Evolutionary conservation across 1,140 invertebrate species (phyloP), one percentile per base, ranked within the genome.

Genomic region (Oscheius sp.): DNA sequence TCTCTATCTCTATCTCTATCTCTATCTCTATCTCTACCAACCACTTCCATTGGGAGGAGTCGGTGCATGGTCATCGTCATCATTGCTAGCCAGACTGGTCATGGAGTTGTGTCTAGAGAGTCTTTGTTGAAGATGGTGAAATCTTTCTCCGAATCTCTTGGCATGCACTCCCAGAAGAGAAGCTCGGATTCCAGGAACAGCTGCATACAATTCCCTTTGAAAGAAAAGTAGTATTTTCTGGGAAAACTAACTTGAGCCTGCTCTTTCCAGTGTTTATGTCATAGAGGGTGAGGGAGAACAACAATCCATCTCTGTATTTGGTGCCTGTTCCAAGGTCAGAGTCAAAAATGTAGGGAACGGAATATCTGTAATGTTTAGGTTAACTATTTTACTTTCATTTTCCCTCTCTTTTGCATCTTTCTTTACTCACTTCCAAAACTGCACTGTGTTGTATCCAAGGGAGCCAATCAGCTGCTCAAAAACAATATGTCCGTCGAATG

Each of bases 191-290:
- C 82, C 82, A 3, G 83, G 83, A 0, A 84, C 82, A 4, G 82
- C 82, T n/a, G 82, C 82, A 68, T 84, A 83, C n/a, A 83, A 74
- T 73, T 83, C 82, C 63, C 81, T 83, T 32, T n/a, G 71, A 36
- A 63, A 18, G 15, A 29, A 63, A 34, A 63, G 36, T 36, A 26
- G 68, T 7, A 23, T 61, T 7, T 28, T 26, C 10, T 71, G n/a
- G n/a, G n/a, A n/a, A n/a, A 2, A 49, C 49, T 42, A 55, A 80
- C 79, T 69, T 74, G 18, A 82, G 61, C 67, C 80, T 55, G 66
- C 68, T 84, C 20, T 78, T 78, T 2, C 83, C 82, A 15, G 76
- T 84, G 66, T 83, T 83, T n/a, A 83, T 82, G 52, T 83, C 82
- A 63, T 83, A 84, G 10, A 83, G 72, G 3, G 82, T 80, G 26